These are phyloP conservation scores for Microtus oregoni DNA, from an alignment of 2,113 vertebrate genomes.

Conservation along the genomic window DNA sequence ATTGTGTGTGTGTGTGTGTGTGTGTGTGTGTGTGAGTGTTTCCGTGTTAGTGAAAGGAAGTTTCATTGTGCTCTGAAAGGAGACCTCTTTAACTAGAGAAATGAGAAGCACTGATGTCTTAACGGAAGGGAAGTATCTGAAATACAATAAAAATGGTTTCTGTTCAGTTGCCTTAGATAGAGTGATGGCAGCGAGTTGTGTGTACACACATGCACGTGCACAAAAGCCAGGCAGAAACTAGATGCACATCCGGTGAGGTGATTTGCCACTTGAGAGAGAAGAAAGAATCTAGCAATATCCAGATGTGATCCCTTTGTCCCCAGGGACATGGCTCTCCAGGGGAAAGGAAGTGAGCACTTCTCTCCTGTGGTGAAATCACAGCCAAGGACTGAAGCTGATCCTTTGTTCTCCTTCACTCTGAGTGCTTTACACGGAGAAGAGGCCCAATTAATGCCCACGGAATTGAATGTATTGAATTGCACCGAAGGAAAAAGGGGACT, in stretches of 20 bases:
- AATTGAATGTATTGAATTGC: slow-evolving; percentile 66
- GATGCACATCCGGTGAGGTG: not conserved
- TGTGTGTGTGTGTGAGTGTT: not conserved
- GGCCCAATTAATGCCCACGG: slow-evolving; percentile 64
- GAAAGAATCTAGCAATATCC: not conserved
- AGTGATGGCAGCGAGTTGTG: not conserved
- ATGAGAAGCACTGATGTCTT: not conserved
- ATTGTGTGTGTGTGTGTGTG: not conserved
- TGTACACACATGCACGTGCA: not conserved
- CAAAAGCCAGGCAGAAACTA: not conserved
- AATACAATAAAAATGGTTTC: not conserved
- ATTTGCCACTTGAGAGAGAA: slow-evolving; percentile 42
- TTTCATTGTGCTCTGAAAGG: not conserved
- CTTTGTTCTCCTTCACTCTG: slow-evolving; percentile 35
- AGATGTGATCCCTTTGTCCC: not conserved
- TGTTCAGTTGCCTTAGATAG: not conserved
- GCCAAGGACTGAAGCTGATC: not conserved
- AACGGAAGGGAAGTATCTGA: not conserved
- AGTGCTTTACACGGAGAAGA: slow-evolving; percentile 58
- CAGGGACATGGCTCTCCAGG: not conserved
- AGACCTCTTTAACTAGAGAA: not conserved
- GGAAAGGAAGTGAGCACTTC: not conserved
- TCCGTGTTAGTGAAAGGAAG: not conserved
- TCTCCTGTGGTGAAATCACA: not conserved
- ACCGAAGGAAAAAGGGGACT: slow-evolving; percentile 59